phyloP scores from a whole-genome alignment of 2,797 vertebrate species.

The Orestias chungarensis region DNA sequence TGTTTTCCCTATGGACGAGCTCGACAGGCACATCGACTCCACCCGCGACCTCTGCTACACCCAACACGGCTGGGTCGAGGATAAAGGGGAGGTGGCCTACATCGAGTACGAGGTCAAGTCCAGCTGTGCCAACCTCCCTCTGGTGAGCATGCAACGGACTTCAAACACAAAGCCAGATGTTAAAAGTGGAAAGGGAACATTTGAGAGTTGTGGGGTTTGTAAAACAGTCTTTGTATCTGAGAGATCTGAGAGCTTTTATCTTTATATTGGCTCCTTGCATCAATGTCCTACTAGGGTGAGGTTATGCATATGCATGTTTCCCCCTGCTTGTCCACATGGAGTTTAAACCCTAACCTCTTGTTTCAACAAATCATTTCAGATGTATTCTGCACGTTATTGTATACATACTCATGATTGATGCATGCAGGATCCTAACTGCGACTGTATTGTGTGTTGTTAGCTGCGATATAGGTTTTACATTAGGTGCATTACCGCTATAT shows the following conservation, averaged over 20 bases:
- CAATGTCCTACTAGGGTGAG: too few species aligned
- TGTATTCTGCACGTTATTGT: background rate
- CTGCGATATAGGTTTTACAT: background rate
- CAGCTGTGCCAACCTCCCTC: slow-evolving; percentile 89
- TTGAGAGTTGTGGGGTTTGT: slow-evolving; percentile 4
- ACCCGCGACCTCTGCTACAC: slow-evolving; percentile 95
- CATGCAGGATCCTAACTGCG: background rate
- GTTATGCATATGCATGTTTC: too few species aligned
- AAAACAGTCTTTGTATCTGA: background rate
- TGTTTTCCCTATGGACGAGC: slow-evolving; percentile 86
- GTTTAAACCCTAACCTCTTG: too few species aligned
- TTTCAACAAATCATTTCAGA: background rate
- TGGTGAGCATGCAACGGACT: slow-evolving; percentile 77
- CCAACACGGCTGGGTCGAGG: slow-evolving; percentile 81
- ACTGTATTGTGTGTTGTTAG: slow-evolving; percentile 1
- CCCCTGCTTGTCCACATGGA: too few species aligned
- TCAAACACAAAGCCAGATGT: slow-evolving; percentile 2
- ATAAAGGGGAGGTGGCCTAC: slow-evolving; percentile 84
- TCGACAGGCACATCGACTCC: slow-evolving; percentile 86
- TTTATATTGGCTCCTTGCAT: background rate
- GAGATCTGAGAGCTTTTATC: background rate
- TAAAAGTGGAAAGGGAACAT: slow-evolving; percentile 14
- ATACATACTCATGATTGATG: background rate
- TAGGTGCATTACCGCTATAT: slow-evolving; percentile 18
- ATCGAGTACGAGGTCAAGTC: slow-evolving; percentile 97